Percentiles rank a stretch among this genome's conserved stretches.
Evolutionary conservation across 2,888 invertebrate genomes (phyloP).

Genomic region (Ctenicera cuprea): DNA sequence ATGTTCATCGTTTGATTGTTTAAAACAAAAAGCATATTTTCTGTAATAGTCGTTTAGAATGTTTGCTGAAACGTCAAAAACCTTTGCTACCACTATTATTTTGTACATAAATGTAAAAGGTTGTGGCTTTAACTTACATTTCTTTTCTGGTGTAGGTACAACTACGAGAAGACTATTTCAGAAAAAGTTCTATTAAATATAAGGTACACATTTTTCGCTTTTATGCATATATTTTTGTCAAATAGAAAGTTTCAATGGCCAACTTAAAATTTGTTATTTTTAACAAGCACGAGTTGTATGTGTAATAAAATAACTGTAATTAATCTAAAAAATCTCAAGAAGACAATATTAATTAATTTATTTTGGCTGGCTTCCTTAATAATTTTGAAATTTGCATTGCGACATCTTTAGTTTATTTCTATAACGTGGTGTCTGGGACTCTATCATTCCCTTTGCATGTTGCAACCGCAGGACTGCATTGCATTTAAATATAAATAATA

Average conservation of each 20-base stretch:
- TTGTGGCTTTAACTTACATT: slow-evolving; percentile 41
- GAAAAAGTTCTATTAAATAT: slow-evolving; percentile 67
- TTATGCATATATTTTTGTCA: too few species aligned
- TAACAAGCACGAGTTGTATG: too few species aligned
- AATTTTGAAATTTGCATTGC: background rate
- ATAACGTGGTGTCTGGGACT: slow-evolving; percentile 25
- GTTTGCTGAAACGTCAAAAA: too few species aligned
- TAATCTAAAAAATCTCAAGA: too few species aligned
- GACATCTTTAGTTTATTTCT: slow-evolving; percentile 4
- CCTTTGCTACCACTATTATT: slow-evolving; percentile 11
- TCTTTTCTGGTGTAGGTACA: slow-evolving; percentile 72
- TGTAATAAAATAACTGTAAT: too few species aligned
- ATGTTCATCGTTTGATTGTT: too few species aligned
- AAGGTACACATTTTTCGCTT: slow-evolving; percentile 64
- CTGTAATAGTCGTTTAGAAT: too few species aligned
- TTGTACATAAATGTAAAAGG: slow-evolving; percentile 17
- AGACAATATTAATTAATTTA: too few species aligned
- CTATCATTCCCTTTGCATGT: slow-evolving; percentile 7
- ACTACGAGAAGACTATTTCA: slow-evolving; percentile 72
- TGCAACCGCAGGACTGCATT: slow-evolving; percentile 7
- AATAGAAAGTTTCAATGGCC: background rate
- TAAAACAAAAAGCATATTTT: too few species aligned
- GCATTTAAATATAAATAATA: slow-evolving; percentile 31
- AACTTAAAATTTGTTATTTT: too few species aligned
- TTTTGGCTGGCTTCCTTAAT: background rate